These are phyloP conservation scores for Craseonycteris thonglongyai DNA, from an alignment of 2,113 vertebrate species.

Conservation along the genomic window DNA sequence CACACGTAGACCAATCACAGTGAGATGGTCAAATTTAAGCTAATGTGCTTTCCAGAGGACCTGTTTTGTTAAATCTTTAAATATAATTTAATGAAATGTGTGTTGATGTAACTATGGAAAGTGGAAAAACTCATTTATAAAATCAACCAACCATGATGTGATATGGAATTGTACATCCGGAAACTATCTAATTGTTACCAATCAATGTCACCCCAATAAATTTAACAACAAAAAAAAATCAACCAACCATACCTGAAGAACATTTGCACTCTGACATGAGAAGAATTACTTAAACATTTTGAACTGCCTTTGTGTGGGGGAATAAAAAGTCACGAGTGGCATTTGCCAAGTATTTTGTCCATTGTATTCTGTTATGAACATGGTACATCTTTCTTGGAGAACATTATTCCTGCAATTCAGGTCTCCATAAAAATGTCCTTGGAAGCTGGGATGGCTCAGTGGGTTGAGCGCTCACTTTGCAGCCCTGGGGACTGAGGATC, in stretches of 20 bases:
- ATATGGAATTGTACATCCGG: too few relatives aligned
- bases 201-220: too few relatives aligned
- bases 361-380: not conserved
- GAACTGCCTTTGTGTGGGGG: constrained; percentile 6
- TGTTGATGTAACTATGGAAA: constrained; percentile 58
- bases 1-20: constrained; percentile 47
- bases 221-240: too few relatives aligned
- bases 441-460: too few relatives aligned
- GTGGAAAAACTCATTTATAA: constrained; percentile 61
- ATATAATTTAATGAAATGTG: constrained; percentile 62
- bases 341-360: not conserved
- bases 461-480: too few relatives aligned
- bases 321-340: not conserved
- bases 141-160: constrained; percentile 57
- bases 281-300: constrained; percentile 55
- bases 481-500: too few relatives aligned
- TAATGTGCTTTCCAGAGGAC: constrained; percentile 52
- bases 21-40: constrained; percentile 37
- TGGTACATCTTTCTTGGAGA: not conserved
- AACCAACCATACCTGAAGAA: constrained; percentile 52
- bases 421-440: not conserved
- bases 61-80: constrained; percentile 62
- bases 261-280: constrained; percentile 47
- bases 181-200: too few relatives aligned
- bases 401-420: not conserved